phyloP scores from a whole-genome alignment of 2,888 invertebrate species.

The Catocala nupta region DNA sequence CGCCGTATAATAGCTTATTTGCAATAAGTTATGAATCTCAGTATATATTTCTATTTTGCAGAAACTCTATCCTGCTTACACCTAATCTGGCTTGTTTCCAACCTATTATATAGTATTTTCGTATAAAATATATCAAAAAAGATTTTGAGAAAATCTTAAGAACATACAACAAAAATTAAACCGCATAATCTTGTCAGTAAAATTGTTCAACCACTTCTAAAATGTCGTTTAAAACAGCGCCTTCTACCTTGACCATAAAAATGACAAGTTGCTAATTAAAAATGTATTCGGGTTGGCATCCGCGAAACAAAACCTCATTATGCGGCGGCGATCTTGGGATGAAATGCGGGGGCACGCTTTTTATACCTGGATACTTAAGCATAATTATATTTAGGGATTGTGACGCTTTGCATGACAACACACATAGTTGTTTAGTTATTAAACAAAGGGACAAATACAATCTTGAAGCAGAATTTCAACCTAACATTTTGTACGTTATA shows the following conservation, averaged over 20 bases:
- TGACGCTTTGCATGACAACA: constrained; percentile 3
- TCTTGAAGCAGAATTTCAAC: neutral
- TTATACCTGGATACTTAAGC: constrained; percentile 18
- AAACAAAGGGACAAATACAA: too few relatives aligned
- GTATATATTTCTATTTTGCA: too few relatives aligned
- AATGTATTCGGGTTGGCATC: constrained; percentile 21
- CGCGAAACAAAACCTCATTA: constrained; percentile 26
- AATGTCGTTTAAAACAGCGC: neutral
- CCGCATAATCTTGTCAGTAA: neutral
- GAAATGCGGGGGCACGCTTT: constrained; percentile 28
- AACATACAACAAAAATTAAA: neutral
- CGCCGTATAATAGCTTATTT: too few relatives aligned
- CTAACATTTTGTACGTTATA: too few relatives aligned
- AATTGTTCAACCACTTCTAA: constrained; percentile 1
- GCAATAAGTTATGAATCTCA: too few relatives aligned
- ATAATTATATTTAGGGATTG: constrained; percentile 23
- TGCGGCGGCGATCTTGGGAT: constrained; percentile 6
- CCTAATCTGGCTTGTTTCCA: too few relatives aligned
- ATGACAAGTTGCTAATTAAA: constrained; percentile 14
- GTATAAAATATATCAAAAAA: too few relatives aligned
- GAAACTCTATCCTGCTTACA: too few relatives aligned
- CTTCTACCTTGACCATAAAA: constrained; percentile 8
- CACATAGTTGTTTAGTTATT: neutral
- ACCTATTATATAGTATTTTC: too few relatives aligned
- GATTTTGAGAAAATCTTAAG: too few relatives aligned